phyloP scores from a whole-genome alignment of 2,113 vertebrate species.

The Gambusia affinis region DNA sequence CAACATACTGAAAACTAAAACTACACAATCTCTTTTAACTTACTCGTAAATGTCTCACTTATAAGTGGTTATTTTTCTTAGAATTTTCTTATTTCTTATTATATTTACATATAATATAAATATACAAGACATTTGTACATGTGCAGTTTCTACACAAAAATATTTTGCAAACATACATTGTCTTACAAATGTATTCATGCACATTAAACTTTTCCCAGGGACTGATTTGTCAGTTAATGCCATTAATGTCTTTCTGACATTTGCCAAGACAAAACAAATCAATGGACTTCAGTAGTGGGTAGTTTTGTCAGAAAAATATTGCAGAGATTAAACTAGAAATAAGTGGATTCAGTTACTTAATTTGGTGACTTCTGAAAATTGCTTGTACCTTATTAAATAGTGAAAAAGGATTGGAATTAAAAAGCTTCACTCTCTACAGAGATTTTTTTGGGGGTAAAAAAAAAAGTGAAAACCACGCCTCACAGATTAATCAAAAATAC shows the following conservation, averaged over 20 bases:
- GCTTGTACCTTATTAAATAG: background rate
- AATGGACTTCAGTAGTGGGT: too few relatives aligned
- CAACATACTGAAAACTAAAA: constrained; percentile 4
- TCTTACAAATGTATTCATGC: too few relatives aligned
- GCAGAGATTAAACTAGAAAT: too few relatives aligned
- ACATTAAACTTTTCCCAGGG: too few relatives aligned
- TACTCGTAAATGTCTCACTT: constrained; percentile 12
- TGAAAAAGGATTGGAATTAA: background rate
- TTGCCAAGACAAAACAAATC: too few relatives aligned
- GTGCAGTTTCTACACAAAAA: background rate
- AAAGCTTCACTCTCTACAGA: background rate
- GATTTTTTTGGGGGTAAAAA: background rate
- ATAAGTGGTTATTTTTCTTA: too few relatives aligned
- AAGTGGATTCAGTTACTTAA: too few relatives aligned
- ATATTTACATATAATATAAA: background rate
- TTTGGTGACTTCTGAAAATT: too few relatives aligned
- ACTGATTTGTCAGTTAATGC: too few relatives aligned
- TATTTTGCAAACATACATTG: background rate
- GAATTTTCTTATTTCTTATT: too few relatives aligned
- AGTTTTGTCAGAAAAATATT: too few relatives aligned
- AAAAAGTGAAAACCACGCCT: background rate
- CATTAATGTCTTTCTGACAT: too few relatives aligned
- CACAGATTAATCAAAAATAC: background rate
- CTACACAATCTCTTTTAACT: constrained; percentile 12
- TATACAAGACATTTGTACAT: constrained; percentile 22